Evolutionary conservation across 2,113 vertebrate species (phyloP), one percentile per base, ranked within the genome.

Genomic region (Nicator chloris): DNA sequence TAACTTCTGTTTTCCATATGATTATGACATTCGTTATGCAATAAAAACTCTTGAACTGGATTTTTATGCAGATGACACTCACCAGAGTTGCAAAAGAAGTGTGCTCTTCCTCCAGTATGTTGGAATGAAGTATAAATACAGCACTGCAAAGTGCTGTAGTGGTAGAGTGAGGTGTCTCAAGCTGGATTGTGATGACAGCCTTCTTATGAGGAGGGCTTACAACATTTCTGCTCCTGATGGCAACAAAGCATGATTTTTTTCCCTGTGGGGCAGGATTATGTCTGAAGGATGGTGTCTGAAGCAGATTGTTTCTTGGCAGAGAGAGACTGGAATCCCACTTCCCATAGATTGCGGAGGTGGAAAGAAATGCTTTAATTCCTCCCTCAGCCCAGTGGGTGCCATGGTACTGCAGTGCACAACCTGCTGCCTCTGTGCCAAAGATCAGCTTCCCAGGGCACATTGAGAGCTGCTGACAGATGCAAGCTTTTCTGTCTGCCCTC

Each of bases 381-480:
- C 49, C 8, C 5, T 1, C 23, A 35, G 54, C 47, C 39, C 3
- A 1, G n/a, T 88, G 82, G 30, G 50, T 15, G 28, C 69, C 54
- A 10, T 47, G 64, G 39, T 45, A 54, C 28, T 45, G 73, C 81
- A 47, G 0, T 9, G 21, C 71, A 39, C 85, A 80, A 15, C 70
- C 44, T 85, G 82, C 40, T 94, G 70, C 75, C 60, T 88, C 0
- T 40, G 40, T 86, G 64, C 68, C 6, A 2, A n/a, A 50, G 79
- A 81, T 86, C 51, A 82, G 47, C 75, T 90, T 92, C 63, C 60
- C 54, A 9, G 50, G 60, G 39, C 35, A 61, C 1, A 1, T 49
- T 70, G 92, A 94, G 63, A 90, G 72, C 92, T 88, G 73, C 80
- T 81, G 72, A 88, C 92, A 96, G 92, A 83, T 94, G 92, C 71